Evolutionary conservation across 1,140 invertebrate genomes (phyloP), one percentile per base, ranked within the genome.

Genomic region (Drosophila pallidifrons): DNA sequence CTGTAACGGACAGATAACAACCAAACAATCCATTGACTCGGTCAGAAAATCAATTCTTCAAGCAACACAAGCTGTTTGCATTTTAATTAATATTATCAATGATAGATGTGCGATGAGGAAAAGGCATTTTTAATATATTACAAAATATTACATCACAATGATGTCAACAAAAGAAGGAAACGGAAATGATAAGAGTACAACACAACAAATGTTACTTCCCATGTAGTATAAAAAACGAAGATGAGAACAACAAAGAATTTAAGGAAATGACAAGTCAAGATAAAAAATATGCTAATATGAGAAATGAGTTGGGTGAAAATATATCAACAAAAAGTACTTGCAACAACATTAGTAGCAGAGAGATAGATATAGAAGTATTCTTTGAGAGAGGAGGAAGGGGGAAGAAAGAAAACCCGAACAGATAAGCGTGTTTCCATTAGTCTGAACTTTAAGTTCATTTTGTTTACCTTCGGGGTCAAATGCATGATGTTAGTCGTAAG

Each of bases 231-330:
- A 30, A 52, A 43, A 10, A 52, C 10, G 8, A 35, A 61, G 8
- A 6, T 32, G 30, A 47, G 2, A 35, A 25, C 11, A 43, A 11
- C 25, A 54, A 32, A 13, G 15, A 16, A 30, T 28, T 20, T 13
- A 52, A 11, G 32, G 47, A 41, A 61, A 61, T 47, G 7, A 49
- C 8, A 49, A 20, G 15, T 38, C 7, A 11, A 35, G 30, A 28
- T 30, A 47, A 13, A 28, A 61, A 57, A 57, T 57, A 57, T 57
- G 54, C 54, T 41, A 57, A 57, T 57, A 41, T 57, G 32, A 10
- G n/a, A 41, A 57, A 38, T 57, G 35, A 41, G 54, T 16, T 54
- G 13, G 51, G 28, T 54, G 51, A 32, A 57, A 41, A 57, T 41
- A 10, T 41, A 20, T 41, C 35, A 57, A 57, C 15, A 57, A 57